These are phyloP conservation scores for Spondyliosoma cantharus DNA, from an alignment of 2,797 vertebrate genomes.

Conservation along the genomic window DNA sequence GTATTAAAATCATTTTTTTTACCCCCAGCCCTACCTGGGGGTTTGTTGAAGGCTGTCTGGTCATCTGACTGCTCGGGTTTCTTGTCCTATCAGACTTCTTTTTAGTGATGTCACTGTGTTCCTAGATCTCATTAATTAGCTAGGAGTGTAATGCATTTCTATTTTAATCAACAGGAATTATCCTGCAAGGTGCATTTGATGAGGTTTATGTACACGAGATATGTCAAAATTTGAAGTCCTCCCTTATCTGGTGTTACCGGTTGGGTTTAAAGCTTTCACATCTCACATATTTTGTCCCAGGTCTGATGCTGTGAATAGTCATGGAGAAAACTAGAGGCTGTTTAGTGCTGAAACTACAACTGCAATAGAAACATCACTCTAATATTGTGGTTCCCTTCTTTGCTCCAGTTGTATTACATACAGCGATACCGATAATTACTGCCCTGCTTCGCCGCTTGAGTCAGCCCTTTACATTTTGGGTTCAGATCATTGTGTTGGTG, in stretches of 20 bases:
- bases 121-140: slow-evolving; percentile 1
- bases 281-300: slow-evolving; percentile 61
- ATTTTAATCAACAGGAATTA: background rate
- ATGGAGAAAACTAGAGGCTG: slow-evolving; percentile 74
- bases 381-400: slow-evolving; percentile 72
- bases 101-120: background rate
- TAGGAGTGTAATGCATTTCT: background rate
- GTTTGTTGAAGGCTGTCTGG: background rate
- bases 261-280: background rate
- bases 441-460: slow-evolving; percentile 12
- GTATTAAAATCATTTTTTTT: too few relatives aligned
- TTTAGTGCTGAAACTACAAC: slow-evolving; percentile 63
- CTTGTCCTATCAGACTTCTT: background rate
- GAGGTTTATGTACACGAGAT: background rate
- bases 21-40: too few relatives aligned
- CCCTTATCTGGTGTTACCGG: background rate
- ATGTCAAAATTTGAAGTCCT: background rate
- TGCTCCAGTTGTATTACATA: slow-evolving; percentile 51
- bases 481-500: slow-evolving; percentile 20
- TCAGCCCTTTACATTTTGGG: background rate
- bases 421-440: background rate
- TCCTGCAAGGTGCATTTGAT: background rate
- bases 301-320: slow-evolving; percentile 76
- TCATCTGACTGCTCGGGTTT: background rate
- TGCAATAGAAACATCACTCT: slow-evolving; percentile 71